Percentiles rank a stretch among this genome's conserved stretches.
Evolutionary conservation across 1,140 invertebrate species (phyloP).

Genomic region (Drosophila fuyamai): DNA sequence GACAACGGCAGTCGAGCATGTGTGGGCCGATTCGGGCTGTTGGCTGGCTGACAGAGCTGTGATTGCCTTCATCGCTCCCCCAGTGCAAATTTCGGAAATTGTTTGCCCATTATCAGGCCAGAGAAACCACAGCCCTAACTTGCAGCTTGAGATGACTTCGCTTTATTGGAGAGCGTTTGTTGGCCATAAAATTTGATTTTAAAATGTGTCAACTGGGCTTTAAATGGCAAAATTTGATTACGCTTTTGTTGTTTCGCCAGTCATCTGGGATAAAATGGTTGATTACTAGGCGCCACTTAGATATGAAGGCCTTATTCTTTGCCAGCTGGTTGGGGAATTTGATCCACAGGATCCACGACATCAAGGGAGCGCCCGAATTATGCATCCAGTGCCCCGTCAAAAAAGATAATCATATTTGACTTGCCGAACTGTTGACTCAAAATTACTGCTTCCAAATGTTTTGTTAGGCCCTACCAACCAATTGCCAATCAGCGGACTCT

Average conservation of each 20-base stretch:
- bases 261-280: no score
- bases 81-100: slow-evolving; percentile 71
- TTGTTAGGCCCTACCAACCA: slow-evolving; percentile 2
- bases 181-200: slow-evolving; percentile 76
- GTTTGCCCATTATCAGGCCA: slow-evolving; percentile 68
- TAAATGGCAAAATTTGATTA: slow-evolving; percentile 75
- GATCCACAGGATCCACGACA: no score
- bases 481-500: slow-evolving; percentile 32
- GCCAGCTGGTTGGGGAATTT: no score
- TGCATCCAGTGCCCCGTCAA: background rate
- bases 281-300: no score
- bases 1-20: slow-evolving; percentile 45
- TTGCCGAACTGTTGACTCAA: background rate
- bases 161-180: slow-evolving; percentile 51
- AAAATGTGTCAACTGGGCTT: slow-evolving; percentile 78
- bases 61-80: slow-evolving; percentile 74
- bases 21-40: background rate
- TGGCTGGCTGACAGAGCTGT: slow-evolving; percentile 24
- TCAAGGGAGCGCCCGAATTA: no score
- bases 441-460: slow-evolving; percentile 3
- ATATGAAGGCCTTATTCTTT: no score
- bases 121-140: slow-evolving; percentile 16
- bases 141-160: slow-evolving; percentile 3
- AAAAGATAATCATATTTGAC: slow-evolving; percentile 12
- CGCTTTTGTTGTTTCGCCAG: background rate